Evolutionary conservation across 2,113 vertebrate genomes (phyloP), one percentile per base, ranked within the genome.

Genomic region (Lophius piscatorius): DNA sequence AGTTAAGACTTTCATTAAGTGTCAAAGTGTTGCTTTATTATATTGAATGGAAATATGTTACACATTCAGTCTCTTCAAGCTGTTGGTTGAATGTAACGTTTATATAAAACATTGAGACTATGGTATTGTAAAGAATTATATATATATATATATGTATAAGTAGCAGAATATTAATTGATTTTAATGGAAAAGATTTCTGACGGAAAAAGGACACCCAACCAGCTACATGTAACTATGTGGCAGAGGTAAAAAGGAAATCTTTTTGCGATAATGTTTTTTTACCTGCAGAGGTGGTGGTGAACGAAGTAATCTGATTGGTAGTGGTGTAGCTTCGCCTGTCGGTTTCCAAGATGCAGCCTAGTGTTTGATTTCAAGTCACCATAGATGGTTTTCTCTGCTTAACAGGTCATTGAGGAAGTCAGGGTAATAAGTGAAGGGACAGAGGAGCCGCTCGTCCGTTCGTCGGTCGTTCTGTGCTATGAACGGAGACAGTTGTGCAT

Each of bases 311-410:
- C 73, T 71, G 63, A 58, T 34, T 36, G 58, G 35, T 75, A 7
- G 46, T 4, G 6, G 40, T 39, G 11, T 48, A 31, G 29, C 14
- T 20, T 7, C 16, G 45, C 17, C 9, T 28, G 48, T 17, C 40
- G n/a, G n/a, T n/a, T n/a, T n/a, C n/a, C n/a, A 40, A 18, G 39
- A 51, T 39, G 54, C 52, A 28, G 57, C 65, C 72, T 80, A 58
- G 88, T 86, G 88, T 94, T 93, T 93, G 63, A 89, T 85, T 82
- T 82, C 88, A 89, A 85, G 81, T 91, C 86, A 85, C 91, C 87
- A 88, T 86, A 81, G 89, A 92, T 94, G 90, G 77, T 92, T 94
- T 94, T 94, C 89, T 91, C 91, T 92, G 90, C 91, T 90, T 91
- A 4, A 89, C 78, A 64, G 88, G 90, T 93, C 89, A 94, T 89